A percentile compares a stretch with the other conserved stretches of the same genome.
phyloP scores from a whole-genome alignment of 2,888 invertebrate species.

The Lasioglossum morio region DNA sequence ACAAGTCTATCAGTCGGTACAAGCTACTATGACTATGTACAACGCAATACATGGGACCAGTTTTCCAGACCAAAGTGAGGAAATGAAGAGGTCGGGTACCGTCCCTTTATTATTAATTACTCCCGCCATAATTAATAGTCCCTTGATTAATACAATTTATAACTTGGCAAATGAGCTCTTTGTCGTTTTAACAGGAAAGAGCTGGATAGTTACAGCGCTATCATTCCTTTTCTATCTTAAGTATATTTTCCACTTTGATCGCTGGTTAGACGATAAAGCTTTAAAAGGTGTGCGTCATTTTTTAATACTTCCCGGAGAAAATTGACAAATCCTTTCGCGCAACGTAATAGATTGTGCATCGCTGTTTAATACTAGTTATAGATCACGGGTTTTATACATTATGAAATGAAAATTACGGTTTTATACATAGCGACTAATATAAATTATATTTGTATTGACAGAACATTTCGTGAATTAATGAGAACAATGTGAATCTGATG shows the following conservation, averaged over 20 bases:
- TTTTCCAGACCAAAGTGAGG: conserved; percentile 55
- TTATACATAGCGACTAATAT: neutral
- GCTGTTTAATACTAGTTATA: neutral
- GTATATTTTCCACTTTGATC: conserved; percentile 7
- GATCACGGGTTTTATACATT: neutral
- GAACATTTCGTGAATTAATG: too few species aligned
- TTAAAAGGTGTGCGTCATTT: neutral
- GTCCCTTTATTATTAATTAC: conserved; percentile 77
- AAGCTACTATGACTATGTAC: neutral
- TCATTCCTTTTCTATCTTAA: neutral
- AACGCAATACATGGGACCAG: conserved; percentile 23
- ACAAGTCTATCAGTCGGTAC: conserved; percentile 19
- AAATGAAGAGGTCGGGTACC: conserved; percentile 71
- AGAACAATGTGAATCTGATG: too few species aligned
- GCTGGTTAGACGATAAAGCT: neutral
- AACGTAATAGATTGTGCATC: neutral
- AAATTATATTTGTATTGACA: neutral
- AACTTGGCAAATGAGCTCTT: conserved; percentile 47
- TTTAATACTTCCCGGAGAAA: neutral
- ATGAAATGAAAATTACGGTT: neutral
- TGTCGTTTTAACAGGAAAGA: conserved; percentile 19
- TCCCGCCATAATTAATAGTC: conserved; percentile 73
- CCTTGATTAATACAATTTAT: conserved; percentile 74
- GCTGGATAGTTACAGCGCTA: neutral
- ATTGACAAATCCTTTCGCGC: neutral